A percentile compares a stretch with the other conserved stretches of the same genome.
Evolutionary conservation across 2,113 vertebrate genomes (phyloP).

Genomic region (Hippocampus mohnikei): DNA sequence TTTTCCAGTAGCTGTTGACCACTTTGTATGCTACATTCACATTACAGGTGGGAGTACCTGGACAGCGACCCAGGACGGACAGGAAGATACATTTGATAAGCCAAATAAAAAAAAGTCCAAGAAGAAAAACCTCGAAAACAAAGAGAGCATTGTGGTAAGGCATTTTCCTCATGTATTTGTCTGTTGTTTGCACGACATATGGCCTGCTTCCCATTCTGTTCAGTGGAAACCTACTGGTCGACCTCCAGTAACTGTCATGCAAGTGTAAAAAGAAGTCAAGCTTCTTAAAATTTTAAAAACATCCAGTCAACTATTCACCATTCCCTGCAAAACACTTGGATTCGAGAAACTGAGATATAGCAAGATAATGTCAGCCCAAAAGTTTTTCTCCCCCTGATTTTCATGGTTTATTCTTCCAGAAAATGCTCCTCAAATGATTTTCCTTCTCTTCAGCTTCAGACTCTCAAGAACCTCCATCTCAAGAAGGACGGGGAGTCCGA

Average conservation of each 20-base stretch:
- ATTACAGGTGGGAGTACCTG: constrained; percentile 83
- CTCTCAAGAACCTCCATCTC: constrained; percentile 75
- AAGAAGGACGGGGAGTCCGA: constrained; percentile 73
- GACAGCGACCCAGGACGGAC: constrained; percentile 81
- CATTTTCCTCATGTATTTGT: background rate
- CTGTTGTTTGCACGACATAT: background rate
- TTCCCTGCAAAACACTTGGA: too few relatives aligned
- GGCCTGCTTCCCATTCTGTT: background rate
- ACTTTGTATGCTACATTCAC: constrained; percentile 20
- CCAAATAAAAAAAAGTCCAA: constrained; percentile 75
- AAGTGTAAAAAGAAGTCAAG: background rate
- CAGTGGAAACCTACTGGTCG: background rate
- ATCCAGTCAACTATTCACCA: too few relatives aligned
- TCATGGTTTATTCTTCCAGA: background rate
- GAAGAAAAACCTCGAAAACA: constrained; percentile 66
- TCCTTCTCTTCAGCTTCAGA: constrained; percentile 74
- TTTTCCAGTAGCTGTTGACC: background rate
- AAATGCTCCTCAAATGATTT: background rate
- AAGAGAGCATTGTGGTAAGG: constrained; percentile 79
- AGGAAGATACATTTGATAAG: constrained; percentile 84
- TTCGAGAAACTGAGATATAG: too few relatives aligned
- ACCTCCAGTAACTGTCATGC: too few relatives aligned
- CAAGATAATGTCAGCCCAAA: too few relatives aligned
- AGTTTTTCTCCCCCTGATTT: too few relatives aligned
- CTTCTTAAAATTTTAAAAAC: background rate